Base-by-base conservation (phyloP, 1,140 invertebrate species). In the Mycetomoellerius zeteki region DNA sequence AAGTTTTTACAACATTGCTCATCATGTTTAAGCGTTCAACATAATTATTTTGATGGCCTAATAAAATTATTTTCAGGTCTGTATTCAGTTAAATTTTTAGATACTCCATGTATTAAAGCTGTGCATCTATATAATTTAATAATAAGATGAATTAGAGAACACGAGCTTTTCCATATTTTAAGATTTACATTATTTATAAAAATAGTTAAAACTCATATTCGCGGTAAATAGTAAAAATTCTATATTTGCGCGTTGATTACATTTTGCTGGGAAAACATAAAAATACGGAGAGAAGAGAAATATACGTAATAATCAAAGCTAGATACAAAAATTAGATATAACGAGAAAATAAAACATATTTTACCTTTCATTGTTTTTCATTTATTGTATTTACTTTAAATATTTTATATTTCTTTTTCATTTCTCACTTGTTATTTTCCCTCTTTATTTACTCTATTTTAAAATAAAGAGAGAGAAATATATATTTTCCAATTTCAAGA, bases 351-450 rank as follows among this genome's bases (percentile, higher is more conserved):
- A 43, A 69, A 52, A 71, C 7, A 7, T 50, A 3, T 19, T 71
- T 65, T 65, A 33, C 3, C 16, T 72, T 72, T 52, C 16, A 30
- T 67, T 12, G n/a, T 47, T 71, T 71, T 24, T 47, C 21, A 47
- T 52, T 27, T 27, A 72, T 71, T 12, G 6, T 21, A 16, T 47
- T 75, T 56, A 52, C n/a, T 30, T n/a, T 2, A 33, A 54, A 21
- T 75, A 75, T 75, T 58, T 24, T 16, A 75, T 58, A 75, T 58
- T 75, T 75, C n/a, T 56, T 54, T 56, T 24, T n/a, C 3, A 58
- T 33, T 33, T 56, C n/a, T 33, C 3, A 75, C 56, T 75, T 69
- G 56, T 6, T 19, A 27, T 52, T 73, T 27, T 1, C 7, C 24
- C 8, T 12, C 19, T 33, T 54, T 12, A 37, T 21, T 54, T 33